Evolutionary conservation across 2,888 invertebrate genomes (phyloP).

Genomic region (Mesorhabditis spiculigera): DNA sequence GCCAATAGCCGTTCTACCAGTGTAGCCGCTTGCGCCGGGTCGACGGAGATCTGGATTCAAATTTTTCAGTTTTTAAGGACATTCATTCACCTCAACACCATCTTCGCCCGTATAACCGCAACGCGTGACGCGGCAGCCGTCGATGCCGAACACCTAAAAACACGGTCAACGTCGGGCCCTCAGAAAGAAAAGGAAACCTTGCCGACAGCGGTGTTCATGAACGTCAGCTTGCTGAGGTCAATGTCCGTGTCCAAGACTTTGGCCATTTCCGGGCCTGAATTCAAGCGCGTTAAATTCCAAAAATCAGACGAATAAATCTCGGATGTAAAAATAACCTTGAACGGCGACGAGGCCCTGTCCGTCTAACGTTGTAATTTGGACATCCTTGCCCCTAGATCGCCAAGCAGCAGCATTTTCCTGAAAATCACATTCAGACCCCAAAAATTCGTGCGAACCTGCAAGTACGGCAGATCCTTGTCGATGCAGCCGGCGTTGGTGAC

Average conservation of each 20-base stretch:
- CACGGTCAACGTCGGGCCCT: constrained; percentile 41
- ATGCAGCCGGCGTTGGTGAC: constrained; percentile 94
- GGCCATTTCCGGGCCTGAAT: constrained; percentile 61
- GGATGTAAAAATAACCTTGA: constrained; percentile 58
- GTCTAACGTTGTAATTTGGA: constrained; percentile 73
- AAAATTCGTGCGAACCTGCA: constrained; percentile 57
- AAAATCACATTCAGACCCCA: constrained; percentile 13
- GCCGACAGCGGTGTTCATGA: constrained; percentile 78
- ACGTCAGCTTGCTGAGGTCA: constrained; percentile 72
- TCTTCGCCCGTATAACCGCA: constrained; percentile 99
- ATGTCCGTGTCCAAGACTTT: constrained; percentile 66
- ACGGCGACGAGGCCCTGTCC: constrained; percentile 68
- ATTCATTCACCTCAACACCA: constrained; percentile 75
- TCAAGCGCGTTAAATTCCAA: neutral
- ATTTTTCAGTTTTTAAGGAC: neutral
- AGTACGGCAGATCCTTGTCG: constrained; percentile 65
- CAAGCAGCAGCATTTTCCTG: constrained; percentile 57
- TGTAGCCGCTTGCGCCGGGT: constrained; percentile 65
- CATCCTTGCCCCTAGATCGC: constrained; percentile 61
- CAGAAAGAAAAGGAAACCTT: constrained; percentile 79
- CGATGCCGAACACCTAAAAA: constrained; percentile 55
- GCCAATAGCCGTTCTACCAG: constrained; percentile 74
- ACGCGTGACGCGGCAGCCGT: constrained; percentile 67
- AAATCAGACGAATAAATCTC: neutral
- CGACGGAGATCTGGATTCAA: constrained; percentile 39